Conservation (phyloP, 2,888 invertebrate genomes). For the Zhuqinia jingwanae region DNA sequence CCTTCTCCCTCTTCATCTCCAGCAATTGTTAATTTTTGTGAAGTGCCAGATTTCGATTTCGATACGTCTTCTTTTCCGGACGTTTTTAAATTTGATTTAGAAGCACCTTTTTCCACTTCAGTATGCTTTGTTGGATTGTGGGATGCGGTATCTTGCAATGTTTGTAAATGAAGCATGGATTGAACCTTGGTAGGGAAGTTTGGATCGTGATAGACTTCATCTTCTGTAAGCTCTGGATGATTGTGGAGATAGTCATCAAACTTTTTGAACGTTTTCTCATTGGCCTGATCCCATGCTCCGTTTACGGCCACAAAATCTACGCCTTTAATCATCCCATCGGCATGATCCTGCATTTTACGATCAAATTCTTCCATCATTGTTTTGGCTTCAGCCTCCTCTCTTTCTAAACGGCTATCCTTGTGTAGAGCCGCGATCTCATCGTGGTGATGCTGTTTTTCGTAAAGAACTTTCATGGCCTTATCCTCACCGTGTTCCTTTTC, state of each 20-base stretch:
- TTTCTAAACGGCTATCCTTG: conserved; percentile 31
- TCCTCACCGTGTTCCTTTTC: conserved; percentile 42
- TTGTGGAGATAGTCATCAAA: conserved; percentile 64
- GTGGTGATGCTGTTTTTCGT: conserved; percentile 57
- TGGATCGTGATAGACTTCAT: conserved; percentile 19
- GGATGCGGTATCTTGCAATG: not conserved
- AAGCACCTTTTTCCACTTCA: too few species aligned
- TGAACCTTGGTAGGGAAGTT: not conserved
- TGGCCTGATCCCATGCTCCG: not conserved
- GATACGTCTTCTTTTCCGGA: too few species aligned
- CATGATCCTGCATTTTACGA: not conserved
- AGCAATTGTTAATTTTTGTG: too few species aligned
- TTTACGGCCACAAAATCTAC: conserved; percentile 20
- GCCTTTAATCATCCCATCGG: conserved; percentile 18
- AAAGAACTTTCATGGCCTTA: conserved; percentile 31
- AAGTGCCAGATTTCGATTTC: too few species aligned
- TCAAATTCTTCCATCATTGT: conserved; percentile 5
- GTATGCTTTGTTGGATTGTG: not conserved
- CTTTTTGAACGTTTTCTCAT: conserved; percentile 8
- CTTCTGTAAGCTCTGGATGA: conserved; percentile 47
- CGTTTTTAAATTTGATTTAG: too few species aligned
- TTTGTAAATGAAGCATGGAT: conserved; percentile 48
- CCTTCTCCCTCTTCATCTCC: not conserved
- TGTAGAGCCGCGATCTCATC: conserved; percentile 42
- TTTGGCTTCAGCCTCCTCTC: conserved; percentile 51